These are phyloP conservation scores for Timandra comae DNA, from an alignment of 2,888 invertebrate genomes.

Conservation along the genomic window DNA sequence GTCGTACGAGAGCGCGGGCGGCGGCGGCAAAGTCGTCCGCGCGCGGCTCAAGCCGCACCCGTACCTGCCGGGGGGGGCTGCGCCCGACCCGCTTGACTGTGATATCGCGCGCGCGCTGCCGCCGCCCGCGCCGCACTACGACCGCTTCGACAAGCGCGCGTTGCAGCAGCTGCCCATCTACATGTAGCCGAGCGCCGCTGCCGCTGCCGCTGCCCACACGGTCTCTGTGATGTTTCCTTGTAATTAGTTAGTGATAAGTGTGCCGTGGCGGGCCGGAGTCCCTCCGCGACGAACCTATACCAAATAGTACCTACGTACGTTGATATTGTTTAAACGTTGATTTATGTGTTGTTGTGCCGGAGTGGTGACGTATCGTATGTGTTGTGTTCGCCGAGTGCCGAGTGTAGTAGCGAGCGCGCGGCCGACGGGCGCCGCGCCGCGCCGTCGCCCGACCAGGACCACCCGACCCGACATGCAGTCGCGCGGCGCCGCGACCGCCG, in stretches of 20 bases:
- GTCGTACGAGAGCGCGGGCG: constrained; percentile 35
- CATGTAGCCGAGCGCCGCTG: constrained; percentile 58
- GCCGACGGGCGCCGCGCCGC: constrained; percentile 7
- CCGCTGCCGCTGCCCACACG: constrained; percentile 37
- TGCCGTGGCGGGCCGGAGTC: constrained; percentile 24
- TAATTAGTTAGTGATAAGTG: constrained; percentile 66
- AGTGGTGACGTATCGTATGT: constrained; percentile 33
- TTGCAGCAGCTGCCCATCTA: constrained; percentile 73
- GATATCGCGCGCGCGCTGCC: constrained; percentile 64
- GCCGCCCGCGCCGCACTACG: constrained; percentile 54
- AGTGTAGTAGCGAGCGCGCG: too few relatives aligned
- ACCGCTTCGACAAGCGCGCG: constrained; percentile 71
- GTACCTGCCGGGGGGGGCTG: constrained; percentile 48
- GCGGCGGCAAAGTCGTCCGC: constrained; percentile 38
- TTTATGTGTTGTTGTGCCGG: constrained; percentile 61
- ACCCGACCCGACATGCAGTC: too few relatives aligned
- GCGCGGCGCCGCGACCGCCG: constrained; percentile 14
- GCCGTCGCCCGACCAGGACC: constrained; percentile 19
- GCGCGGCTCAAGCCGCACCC: constrained; percentile 51
- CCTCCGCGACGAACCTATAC: constrained; percentile 50
- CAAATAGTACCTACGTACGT: constrained; percentile 69
- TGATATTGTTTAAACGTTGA: constrained; percentile 66
- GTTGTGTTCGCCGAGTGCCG: constrained; percentile 31
- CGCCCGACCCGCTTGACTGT: constrained; percentile 53
- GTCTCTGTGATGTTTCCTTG: constrained; percentile 65